These are phyloP conservation scores for Ploceus nigricollis DNA, from an alignment of 2,113 vertebrate species.

Conservation along the genomic window DNA sequence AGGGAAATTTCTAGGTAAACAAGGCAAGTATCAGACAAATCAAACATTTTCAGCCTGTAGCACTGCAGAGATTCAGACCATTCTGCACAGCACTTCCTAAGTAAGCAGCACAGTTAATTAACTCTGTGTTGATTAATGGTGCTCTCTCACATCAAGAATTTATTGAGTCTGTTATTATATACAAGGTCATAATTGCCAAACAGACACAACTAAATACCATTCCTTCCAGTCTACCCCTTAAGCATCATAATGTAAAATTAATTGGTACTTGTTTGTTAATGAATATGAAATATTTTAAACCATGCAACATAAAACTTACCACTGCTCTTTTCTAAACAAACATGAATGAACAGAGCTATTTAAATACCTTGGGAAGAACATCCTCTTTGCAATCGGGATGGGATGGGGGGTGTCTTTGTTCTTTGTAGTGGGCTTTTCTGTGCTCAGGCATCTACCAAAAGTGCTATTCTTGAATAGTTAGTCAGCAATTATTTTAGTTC, in stretches of 20 bases:
- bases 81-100: not conserved
- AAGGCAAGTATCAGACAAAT: not conserved
- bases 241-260: conserved; percentile 39
- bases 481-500: not conserved
- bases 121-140: conserved; percentile 42
- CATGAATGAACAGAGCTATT: not conserved
- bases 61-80: not conserved
- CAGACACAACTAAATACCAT: conserved; percentile 45
- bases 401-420: not conserved
- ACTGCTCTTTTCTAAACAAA: conserved; percentile 6
- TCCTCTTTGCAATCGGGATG: not conserved
- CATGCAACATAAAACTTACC: conserved; percentile 10
- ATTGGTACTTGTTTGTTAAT: conserved; percentile 35
- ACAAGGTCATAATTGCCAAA: conserved; percentile 47
- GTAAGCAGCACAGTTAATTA: conserved; percentile 46
- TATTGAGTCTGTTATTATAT: conserved; percentile 49
- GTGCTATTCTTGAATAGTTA: not conserved
- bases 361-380: not conserved
- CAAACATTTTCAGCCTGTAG: not conserved
- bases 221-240: conserved; percentile 20
- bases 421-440: not conserved
- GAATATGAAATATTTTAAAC: conserved; percentile 39
- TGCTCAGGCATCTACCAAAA: not conserved
- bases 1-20: not conserved
- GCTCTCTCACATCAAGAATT: conserved; percentile 42